Evolutionary conservation across 2,888 invertebrate species (phyloP).

Genomic region (Synanthedon andrenaeformis): DNA sequence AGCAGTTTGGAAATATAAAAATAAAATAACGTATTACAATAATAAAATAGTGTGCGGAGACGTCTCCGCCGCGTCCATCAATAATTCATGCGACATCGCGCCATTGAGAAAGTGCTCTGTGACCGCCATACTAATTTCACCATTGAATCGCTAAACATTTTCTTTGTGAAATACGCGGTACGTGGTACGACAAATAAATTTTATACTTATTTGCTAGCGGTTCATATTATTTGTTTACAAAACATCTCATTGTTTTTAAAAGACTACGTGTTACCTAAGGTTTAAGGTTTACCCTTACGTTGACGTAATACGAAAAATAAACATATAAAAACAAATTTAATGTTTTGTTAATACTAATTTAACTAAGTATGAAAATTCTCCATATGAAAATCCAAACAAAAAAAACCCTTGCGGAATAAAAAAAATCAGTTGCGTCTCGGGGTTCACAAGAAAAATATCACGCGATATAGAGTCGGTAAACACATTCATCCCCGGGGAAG

Average conservation of each 20-base stretch:
- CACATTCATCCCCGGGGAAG: conserved; percentile 35
- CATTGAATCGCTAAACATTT: conserved; percentile 49
- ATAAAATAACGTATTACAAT: conserved; percentile 36
- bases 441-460: conserved; percentile 19
- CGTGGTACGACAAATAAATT: not conserved
- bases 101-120: conserved; percentile 68
- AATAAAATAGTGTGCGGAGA: conserved; percentile 35
- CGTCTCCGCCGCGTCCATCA: conserved; percentile 38
- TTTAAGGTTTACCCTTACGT: no score
- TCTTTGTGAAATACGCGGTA: conserved; percentile 19
- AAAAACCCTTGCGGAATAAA: not conserved
- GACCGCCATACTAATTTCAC: conserved; percentile 61
- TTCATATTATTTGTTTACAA: not conserved
- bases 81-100: conserved; percentile 63
- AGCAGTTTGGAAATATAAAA: conserved; percentile 29
- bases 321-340: no score
- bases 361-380: no score
- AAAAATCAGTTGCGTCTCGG: conserved; percentile 7
- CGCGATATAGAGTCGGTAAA: conserved; percentile 22
- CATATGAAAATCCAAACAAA: no score
- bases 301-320: no score
- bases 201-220: not conserved
- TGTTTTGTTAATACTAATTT: no score
- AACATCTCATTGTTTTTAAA: not conserved
- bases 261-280: no score